Base-by-base conservation (phyloP, 1,140 invertebrate species). In the Oedothorax gibbosus region DNA sequence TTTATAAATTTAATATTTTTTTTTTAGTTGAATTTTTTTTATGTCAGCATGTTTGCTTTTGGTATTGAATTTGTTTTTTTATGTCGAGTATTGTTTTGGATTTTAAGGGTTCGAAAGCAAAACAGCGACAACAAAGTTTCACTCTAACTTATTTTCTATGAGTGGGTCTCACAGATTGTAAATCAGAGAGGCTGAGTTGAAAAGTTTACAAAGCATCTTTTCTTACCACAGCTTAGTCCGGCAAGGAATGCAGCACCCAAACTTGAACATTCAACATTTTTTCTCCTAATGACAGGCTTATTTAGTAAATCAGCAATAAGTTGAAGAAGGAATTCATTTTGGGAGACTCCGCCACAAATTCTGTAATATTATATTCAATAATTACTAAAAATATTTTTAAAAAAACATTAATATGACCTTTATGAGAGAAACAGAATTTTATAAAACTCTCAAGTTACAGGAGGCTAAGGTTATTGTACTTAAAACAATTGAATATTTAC, bases 271-370 rank as follows among this genome's bases (percentile, higher is more conserved):
- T 97, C 95, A 0, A 92, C 90, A 75, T 91, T 92, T 0, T 88
- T 88, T 0, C 93, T 90, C 71, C 97, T 91, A 88, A 97, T 94
- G 14, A 98, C 94, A 14, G 90, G 88, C 60, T 95, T 88, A 1
- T 93, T 92, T 7, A 94, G 94, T 51, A 97, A 90, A 90, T 98
- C 95, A 7, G 96, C 93, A 71, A 98, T 92, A 50, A 96, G 90
- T 90, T 98, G 97, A 87, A 95, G 93, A 2, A 98, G 91, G 89
- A 98, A 98, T 90, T 98, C 94, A 90, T 98, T 98, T 81, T 93
- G 93, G 0, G 96, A 94, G 18, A 99, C 96, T 50, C 97, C 97
- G n/a, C 97, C 97, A 90, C 98, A 96, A 62, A 96, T 92, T 87
- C 97, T 98, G 88, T 2, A 78, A 53, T 35, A 35, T 35, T 35